Evolutionary conservation across 2,888 invertebrate genomes (phyloP), one percentile per base, ranked within the genome.

Genomic region (Chrysolina haemoptera): DNA sequence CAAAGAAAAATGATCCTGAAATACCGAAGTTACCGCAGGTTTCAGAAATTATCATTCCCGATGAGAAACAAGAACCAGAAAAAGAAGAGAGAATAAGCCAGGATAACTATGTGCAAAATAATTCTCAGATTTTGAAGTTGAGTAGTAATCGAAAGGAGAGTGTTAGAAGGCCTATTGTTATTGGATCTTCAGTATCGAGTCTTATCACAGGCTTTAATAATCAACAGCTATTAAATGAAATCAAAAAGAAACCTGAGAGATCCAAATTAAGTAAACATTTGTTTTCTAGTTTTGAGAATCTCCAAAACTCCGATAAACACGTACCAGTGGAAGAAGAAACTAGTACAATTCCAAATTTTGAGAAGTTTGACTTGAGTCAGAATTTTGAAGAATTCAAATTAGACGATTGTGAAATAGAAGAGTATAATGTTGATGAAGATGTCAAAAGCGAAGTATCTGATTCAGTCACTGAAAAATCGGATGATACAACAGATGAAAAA

Each of bases 341-440:
- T 71, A 68, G 67, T 10, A 76, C 75, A 70, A 78, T 78, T 77
- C 78, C 77, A 75, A 81, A 82, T 90, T 82, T 82, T 78, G 90
- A 90, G 84, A 91, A 91, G 82, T 93, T 92, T 83, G 93, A 93
- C 84, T 90, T 94, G 82, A 91, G 93, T 76, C 93, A 94, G 85
- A 94, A 94, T 87, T 94, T 94, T 84, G 94, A 94, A 84, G 94
- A 94, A 85, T 94, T 94, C 85, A 94, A 93, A 84, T 89, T 94
- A 81, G 94, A 94, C 84, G 94, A 94, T 70, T 91, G 91, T 86
- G 93, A 94, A 85, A 90, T 91, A 59, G 87, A 88, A 71, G 87
- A 88, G 76, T 87, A 85, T 72, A 81, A 81, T 27, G 85, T 85
- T 8, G 85, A 84, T 66, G 81, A 81, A 22, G 81, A 80, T 43